phyloP scores from a whole-genome alignment of 2,797 vertebrate genomes.

The Enteromius trimaculatus region DNA sequence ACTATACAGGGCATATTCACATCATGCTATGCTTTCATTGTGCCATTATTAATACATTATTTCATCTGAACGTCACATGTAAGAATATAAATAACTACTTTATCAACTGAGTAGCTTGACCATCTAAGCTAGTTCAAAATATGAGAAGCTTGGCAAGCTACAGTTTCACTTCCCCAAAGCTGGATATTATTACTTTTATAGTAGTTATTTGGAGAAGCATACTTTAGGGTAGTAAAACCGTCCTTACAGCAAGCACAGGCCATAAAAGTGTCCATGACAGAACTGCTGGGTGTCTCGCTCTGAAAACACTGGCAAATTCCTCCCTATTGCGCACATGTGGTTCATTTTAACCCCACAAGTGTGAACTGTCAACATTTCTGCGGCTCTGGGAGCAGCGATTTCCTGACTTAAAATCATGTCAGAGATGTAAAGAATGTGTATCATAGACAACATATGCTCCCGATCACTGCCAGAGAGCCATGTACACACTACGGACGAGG shows the following conservation, averaged over 20 bases:
- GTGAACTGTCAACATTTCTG: conserved; percentile 48
- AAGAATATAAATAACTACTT: conserved; percentile 2
- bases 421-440: conserved; percentile 49
- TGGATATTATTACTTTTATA: conserved; percentile 20
- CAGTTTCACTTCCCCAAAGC: conserved; percentile 17
- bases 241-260: background rate
- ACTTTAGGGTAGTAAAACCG: conserved; percentile 39
- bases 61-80: background rate
- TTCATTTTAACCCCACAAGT: conserved; percentile 57
- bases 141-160: background rate
- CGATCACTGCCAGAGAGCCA: background rate
- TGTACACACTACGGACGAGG: background rate
- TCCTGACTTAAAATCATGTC: conserved; percentile 39
- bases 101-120: background rate
- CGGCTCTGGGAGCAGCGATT: conserved; percentile 29
- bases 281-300: conserved; percentile 37
- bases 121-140: background rate
- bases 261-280: conserved; percentile 36
- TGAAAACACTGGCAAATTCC: conserved; percentile 34
- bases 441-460: conserved; percentile 42
- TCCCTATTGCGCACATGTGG: conserved; percentile 47
- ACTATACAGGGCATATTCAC: conserved; percentile 34
- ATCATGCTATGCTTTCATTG: background rate
- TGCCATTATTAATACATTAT: background rate
- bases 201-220: conserved; percentile 36